Base-by-base conservation (phyloP, 2,797 vertebrate species). In the Smutsia temminckii region DNA sequence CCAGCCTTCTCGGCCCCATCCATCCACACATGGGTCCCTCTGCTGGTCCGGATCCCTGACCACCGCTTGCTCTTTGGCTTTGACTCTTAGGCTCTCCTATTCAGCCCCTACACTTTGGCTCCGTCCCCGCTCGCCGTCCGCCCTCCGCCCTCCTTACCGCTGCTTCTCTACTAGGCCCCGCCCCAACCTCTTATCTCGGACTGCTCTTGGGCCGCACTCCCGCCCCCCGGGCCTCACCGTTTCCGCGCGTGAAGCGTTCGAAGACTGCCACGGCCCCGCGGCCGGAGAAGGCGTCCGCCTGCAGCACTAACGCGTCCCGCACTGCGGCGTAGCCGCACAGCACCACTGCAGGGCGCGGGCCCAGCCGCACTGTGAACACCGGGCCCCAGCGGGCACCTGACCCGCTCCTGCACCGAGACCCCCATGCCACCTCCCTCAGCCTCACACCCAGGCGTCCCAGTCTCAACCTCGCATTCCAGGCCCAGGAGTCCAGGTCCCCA, bases 251-350 rank as follows among this genome's bases (percentile, higher is more conserved):
- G 72, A 97, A 97, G 18, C 42, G 49, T 57, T 97, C 72, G 17
- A 97, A 57, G 5, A 83, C 69, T 0, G 95, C 89, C 27, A 34
- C 13, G 34, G 94, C 49, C 61, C 91, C 51, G 61, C 98, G 96
- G 40, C 97, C 96, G 1, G 95, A 95, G 91, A 98, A 98, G 20
- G 98, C 97, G 0, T 99, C 98, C 0, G 83, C 98, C 18, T 98
- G 98, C 88, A 98, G 98, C 95, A 98, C 97, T 42, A 98, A 85
- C 0, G 98, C 98, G 80, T 99, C 98, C 93, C 98, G 98, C 79
- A 98, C 98, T 0, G 98, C 78, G 0, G 98, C 96, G 5, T 98
- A 98, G 23, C 98, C 98, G 0, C 97, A 97, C 80, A 99, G 97
- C 59, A 98, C 95, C 69, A 98, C 97, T 0, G 85, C 40, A 13